phyloP scores from a whole-genome alignment of 2,113 vertebrate species.

The Prietella phreatophila region DNA sequence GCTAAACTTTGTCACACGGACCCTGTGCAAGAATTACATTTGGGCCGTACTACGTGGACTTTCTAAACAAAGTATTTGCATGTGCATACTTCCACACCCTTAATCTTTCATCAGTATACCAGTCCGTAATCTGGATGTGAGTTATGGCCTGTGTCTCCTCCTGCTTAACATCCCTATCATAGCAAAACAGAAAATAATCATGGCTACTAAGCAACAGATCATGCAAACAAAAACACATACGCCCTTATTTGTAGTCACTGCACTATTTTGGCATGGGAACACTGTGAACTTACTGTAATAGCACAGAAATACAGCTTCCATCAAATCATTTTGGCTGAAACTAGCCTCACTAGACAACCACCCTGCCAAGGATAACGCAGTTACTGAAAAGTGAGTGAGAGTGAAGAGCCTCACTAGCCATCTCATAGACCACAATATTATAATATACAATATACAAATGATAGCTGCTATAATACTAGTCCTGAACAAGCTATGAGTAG shows the following conservation, averaged over 20 bases:
- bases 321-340: background rate
- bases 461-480: background rate
- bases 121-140: background rate
- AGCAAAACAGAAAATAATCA: background rate
- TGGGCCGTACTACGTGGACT: background rate
- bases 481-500: background rate
- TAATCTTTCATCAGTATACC: background rate
- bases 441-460: background rate
- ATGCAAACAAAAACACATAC: background rate
- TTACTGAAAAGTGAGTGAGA: background rate
- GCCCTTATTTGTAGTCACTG: background rate
- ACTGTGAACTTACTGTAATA: background rate
- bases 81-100: background rate
- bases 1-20: background rate
- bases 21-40: background rate
- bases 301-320: background rate
- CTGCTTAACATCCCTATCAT: background rate
- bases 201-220: conserved; percentile 1
- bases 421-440: background rate
- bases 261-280: background rate
- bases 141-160: background rate
- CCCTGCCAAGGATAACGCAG: background rate
- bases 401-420: background rate
- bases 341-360: background rate
- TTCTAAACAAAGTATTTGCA: background rate